Conservation (phyloP, 2,888 invertebrate species). For the Cremastobaeus sp. region DNA sequence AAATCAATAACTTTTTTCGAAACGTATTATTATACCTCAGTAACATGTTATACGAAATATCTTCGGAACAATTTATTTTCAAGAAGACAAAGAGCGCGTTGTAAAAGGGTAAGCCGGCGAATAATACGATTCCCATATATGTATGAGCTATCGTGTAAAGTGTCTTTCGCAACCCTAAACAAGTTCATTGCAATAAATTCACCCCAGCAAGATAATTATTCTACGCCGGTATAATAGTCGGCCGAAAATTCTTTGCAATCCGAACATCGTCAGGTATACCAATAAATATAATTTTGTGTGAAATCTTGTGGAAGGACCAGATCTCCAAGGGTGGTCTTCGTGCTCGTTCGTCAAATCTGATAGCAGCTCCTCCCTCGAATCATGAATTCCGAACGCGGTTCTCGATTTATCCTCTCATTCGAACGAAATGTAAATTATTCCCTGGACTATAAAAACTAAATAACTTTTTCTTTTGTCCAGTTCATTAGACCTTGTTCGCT, state of each 20-base stretch:
- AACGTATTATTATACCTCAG: no score
- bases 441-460: constrained; percentile 47
- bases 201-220: constrained; percentile 74
- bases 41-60: no score
- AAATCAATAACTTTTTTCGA: no score
- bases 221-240: constrained; percentile 65
- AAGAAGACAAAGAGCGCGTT: constrained; percentile 2
- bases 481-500: constrained; percentile 31
- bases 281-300: constrained; percentile 75
- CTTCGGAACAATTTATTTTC: no score
- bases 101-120: constrained; percentile 19
- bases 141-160: constrained; percentile 52
- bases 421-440: constrained; percentile 12
- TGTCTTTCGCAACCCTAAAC: constrained; percentile 57
- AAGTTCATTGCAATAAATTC: constrained; percentile 72
- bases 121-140: constrained; percentile 37
- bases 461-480: constrained; percentile 42
- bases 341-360: constrained; percentile 72
- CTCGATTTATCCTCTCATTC: constrained; percentile 28
- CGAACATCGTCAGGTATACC: constrained; percentile 68
- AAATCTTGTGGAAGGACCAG: constrained; percentile 73
- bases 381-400: constrained; percentile 50
- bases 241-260: constrained; percentile 57
- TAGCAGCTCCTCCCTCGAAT: constrained; percentile 66
- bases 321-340: constrained; percentile 76